Evolutionary conservation across 2,888 invertebrate species (phyloP).

Genomic region (Philaethria dido): DNA sequence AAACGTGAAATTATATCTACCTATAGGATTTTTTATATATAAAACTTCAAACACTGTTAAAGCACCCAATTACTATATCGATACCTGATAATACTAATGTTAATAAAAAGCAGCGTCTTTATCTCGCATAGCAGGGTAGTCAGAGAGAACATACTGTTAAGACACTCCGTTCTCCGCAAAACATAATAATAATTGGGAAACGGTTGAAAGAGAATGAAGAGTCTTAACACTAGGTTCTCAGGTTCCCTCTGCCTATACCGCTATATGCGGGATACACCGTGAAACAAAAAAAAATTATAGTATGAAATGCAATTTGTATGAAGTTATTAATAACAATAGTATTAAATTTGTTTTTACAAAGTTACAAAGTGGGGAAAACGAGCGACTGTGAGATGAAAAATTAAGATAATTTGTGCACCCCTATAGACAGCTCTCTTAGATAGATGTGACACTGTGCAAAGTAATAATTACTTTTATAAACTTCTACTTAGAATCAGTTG

Average conservation of each 20-base stretch:
- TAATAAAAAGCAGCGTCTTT: too few species aligned
- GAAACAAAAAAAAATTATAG: neutral
- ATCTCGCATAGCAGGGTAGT: too few species aligned
- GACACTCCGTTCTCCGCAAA: too few species aligned
- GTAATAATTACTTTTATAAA: slow-evolving; percentile 16
- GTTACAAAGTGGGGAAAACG: slow-evolving; percentile 3
- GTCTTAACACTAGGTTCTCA: neutral
- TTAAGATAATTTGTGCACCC: slow-evolving; percentile 69
- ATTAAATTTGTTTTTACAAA: slow-evolving; percentile 19
- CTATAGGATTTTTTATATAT: too few species aligned
- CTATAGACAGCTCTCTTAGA: slow-evolving; percentile 42
- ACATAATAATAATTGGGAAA: too few species aligned
- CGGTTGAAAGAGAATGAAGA: too few species aligned
- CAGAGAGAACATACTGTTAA: too few species aligned
- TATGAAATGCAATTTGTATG: neutral
- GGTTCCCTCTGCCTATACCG: neutral
- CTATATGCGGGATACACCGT: too few species aligned
- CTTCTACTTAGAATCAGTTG: slow-evolving; percentile 4
- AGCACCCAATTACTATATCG: too few species aligned
- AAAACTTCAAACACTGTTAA: too few species aligned
- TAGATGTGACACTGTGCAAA: slow-evolving; percentile 34
- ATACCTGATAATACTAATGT: too few species aligned
- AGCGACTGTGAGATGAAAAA: slow-evolving; percentile 20
- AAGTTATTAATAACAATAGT: slow-evolving; percentile 12
- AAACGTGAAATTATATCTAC: too few species aligned